Conservation (phyloP, 2,113 vertebrate species). For the Prionailurus bengalensis region DNA sequence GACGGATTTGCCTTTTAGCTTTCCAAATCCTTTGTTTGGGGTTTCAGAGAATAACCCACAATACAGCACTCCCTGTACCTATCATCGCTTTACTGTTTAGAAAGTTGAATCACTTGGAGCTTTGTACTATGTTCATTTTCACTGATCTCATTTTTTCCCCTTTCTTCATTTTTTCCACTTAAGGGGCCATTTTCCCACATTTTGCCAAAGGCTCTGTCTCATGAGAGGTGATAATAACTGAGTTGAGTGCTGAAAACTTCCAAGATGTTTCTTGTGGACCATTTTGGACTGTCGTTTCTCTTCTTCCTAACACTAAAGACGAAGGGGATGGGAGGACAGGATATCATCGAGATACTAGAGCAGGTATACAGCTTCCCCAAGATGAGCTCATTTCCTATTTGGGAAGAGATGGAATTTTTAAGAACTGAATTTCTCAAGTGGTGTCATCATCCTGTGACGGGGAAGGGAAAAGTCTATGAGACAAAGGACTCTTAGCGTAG, state of each 20-base stretch:
- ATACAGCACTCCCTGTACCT: constrained; percentile 48
- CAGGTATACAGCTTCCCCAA: background rate
- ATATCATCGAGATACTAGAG: background rate
- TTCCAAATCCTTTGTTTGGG: constrained; percentile 64
- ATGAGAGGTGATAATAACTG: constrained; percentile 52
- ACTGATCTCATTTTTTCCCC: constrained; percentile 70
- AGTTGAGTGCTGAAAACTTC: constrained; percentile 65
- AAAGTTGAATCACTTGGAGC: constrained; percentile 65
- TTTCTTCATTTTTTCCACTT: constrained; percentile 75
- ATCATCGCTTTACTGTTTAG: constrained; percentile 64
- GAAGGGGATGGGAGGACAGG: background rate
- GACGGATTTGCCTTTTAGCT: constrained; percentile 65
- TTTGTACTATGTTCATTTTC: constrained; percentile 68
- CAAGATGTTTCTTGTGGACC: background rate
- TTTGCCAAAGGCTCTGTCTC: constrained; percentile 56
- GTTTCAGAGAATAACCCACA: constrained; percentile 50
- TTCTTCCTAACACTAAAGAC: constrained; percentile 20
- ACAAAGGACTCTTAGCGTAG: constrained; percentile 33
- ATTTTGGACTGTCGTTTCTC: background rate
- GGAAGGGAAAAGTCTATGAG: background rate
- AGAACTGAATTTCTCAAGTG: constrained; percentile 60
- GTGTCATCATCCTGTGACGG: constrained; percentile 10
- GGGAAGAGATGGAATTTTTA: constrained; percentile 35
- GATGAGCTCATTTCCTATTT: constrained; percentile 64
- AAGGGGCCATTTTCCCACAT: constrained; percentile 44